Percentiles rank a stretch among this genome's conserved stretches.
phyloP scores from a whole-genome alignment of 2,888 invertebrate species.

The Ochropacha duplaris region DNA sequence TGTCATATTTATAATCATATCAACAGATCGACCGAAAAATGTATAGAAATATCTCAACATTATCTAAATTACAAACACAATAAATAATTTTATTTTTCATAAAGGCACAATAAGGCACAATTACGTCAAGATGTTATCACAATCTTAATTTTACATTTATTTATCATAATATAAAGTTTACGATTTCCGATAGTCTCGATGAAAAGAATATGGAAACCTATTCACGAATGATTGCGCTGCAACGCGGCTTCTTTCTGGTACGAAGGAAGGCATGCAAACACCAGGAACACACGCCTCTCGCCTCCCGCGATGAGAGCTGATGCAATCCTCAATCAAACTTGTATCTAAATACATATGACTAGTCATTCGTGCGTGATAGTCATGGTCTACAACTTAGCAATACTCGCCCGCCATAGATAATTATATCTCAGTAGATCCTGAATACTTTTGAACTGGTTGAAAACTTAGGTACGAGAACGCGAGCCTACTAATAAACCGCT shows the following conservation, averaged over 20 bases:
- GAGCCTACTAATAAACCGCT: neutral
- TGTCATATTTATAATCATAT: conserved; percentile 62
- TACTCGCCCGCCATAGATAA: conserved; percentile 31
- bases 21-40: conserved; percentile 63
- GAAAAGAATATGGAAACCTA: conserved; percentile 69
- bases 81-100: conserved; percentile 70
- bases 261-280: conserved; percentile 70
- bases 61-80: conserved; percentile 74
- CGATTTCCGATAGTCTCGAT: conserved; percentile 73
- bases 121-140: conserved; percentile 80
- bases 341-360: conserved; percentile 48
- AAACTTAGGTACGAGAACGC: neutral
- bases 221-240: conserved; percentile 52
- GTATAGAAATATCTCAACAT: conserved; percentile 70
- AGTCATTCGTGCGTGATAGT: conserved; percentile 51
- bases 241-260: conserved; percentile 63
- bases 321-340: conserved; percentile 12
- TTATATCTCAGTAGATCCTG: neutral
- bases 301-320: conserved; percentile 7
- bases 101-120: conserved; percentile 82
- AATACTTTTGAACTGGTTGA: conserved; percentile 1
- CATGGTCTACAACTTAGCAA: conserved; percentile 40
- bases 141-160: conserved; percentile 67
- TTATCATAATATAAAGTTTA: conserved; percentile 49
- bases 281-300: conserved; percentile 12